Conservation (phyloP, 1,140 invertebrate species). For the Eciton burchellii region DNA sequence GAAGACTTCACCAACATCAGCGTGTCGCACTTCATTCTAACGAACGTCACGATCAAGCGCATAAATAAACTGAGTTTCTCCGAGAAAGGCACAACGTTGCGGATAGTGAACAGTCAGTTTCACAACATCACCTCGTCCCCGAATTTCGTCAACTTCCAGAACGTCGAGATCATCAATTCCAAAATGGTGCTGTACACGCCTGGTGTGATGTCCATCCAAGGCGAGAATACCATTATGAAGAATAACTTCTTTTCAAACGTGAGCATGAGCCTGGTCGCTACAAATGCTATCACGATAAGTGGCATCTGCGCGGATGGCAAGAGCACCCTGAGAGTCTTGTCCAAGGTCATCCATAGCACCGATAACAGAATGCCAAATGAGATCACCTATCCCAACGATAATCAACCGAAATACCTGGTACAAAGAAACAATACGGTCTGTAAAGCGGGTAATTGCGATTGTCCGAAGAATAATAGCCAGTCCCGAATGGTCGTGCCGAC, state of each 20-base stretch:
- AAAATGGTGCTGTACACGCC: slow-evolving; percentile 72
- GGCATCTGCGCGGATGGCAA: slow-evolving; percentile 75
- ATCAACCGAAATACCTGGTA: not conserved
- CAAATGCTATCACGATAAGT: slow-evolving; percentile 62
- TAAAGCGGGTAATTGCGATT: slow-evolving; percentile 78
- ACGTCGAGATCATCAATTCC: slow-evolving; percentile 72
- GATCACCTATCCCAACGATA: slow-evolving; percentile 72
- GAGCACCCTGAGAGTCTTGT: slow-evolving; percentile 74
- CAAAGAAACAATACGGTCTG: slow-evolving; percentile 76
- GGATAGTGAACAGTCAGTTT: slow-evolving; percentile 68
- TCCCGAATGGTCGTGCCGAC: not conserved
- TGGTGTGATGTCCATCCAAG: slow-evolving; percentile 70
- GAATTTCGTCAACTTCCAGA: slow-evolving; percentile 71
- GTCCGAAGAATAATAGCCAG: slow-evolving; percentile 67
- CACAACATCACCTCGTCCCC: slow-evolving; percentile 61
- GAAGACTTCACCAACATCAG: slow-evolving; percentile 70
- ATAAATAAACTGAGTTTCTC: slow-evolving; percentile 69
- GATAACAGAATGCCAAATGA: slow-evolving; percentile 75
- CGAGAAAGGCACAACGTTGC: slow-evolving; percentile 60
- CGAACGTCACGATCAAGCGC: slow-evolving; percentile 74
- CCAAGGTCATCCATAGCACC: slow-evolving; percentile 67
- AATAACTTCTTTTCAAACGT: slow-evolving; percentile 73
- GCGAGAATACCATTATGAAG: slow-evolving; percentile 50
- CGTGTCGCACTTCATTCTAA: slow-evolving; percentile 67
- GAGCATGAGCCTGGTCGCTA: slow-evolving; percentile 71